Evolutionary conservation across 2,797 vertebrate species (phyloP), one percentile per base, ranked within the genome.

Genomic region (Acrocephalus scirpaceus): DNA sequence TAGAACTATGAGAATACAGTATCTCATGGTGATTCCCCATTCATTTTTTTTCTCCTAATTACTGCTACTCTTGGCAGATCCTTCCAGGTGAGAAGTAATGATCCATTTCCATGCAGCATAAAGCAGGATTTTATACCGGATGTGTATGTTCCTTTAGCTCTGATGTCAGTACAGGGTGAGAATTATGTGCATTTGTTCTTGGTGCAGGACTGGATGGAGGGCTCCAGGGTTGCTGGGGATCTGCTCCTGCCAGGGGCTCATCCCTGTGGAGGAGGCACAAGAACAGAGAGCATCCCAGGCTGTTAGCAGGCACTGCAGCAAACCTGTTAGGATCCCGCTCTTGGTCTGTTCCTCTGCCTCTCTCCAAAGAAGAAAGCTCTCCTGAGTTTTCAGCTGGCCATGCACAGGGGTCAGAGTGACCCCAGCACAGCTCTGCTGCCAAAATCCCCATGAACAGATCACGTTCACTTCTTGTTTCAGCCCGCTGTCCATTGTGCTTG

Each of bases 161-260:
- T 54, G 34, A 20, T 82, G 45, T 47, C 4, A 0, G 30, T 13
- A 16, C 38, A 72, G 67, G 1, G 20, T 58, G n/a, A 56, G 65
- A 77, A 80, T 66, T 32, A 7, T 0, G 1, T 18, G 34, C 2
- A 0, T 15, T 85, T 2, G 1, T 45, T 29, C 26, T 56, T 4
- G n/a, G 13, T 36, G 11, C 2, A 5, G 30, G 30, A 9, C 17
- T 56, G 74, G 58, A 40, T 74, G 47, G 36, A 50, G 69, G 30
- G 13, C 44, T 18, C 51, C 0, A 3, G 60, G 30, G 11, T 4
- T 61, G 23, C 51, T 1, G 9, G 19, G 53, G n/a, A 53, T 32
- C 25, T 67, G 16, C 42, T 72, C 36, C 62, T 72, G 66, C 48
- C 2, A 2, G 34, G 29, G 30, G 7, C 30, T 92, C 13, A 10